phyloP scores from a whole-genome alignment of 1,140 invertebrate species.

The Drosophila santomea region DNA sequence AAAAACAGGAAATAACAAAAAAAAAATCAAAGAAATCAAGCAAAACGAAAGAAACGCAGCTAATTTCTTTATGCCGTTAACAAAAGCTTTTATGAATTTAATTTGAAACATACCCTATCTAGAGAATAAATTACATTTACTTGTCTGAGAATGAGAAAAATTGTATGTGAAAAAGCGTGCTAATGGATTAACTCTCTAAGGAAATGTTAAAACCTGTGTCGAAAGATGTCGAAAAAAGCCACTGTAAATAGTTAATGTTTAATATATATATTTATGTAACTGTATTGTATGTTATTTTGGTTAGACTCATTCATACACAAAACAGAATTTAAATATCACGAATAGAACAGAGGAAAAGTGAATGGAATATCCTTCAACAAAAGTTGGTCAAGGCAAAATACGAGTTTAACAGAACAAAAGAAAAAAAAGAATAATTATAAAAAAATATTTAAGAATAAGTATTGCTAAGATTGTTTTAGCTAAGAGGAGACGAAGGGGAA shows the following conservation, averaged over 20 bases:
- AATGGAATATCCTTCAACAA: constrained; percentile 22
- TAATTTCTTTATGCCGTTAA: constrained; percentile 74
- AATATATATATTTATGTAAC: constrained; percentile 63
- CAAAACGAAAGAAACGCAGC: constrained; percentile 33
- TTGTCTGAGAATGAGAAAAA: constrained; percentile 10
- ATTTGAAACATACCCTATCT: constrained; percentile 62
- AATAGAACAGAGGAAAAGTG: constrained; percentile 21
- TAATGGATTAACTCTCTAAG: constrained; percentile 51
- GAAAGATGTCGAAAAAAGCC: constrained; percentile 1
- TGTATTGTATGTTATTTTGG: constrained; percentile 79
- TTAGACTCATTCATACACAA: constrained; percentile 59
- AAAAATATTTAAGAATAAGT: constrained; percentile 38
- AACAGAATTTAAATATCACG: constrained; percentile 38
- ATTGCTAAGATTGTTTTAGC: constrained; percentile 16
- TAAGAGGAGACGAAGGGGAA: constrained; percentile 7
- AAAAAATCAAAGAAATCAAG: constrained; percentile 16
- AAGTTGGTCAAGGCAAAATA: constrained; percentile 36
- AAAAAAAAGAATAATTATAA: constrained; percentile 16
- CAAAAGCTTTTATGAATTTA: constrained; percentile 78
- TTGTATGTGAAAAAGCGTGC: constrained; percentile 15
- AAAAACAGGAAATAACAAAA: constrained; percentile 25
- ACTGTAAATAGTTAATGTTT: constrained; percentile 73
- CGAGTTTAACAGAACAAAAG: constrained; percentile 40
- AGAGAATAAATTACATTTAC: constrained; percentile 33
- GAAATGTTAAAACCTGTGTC: constrained; percentile 18